Evolutionary conservation across 1,140 invertebrate genomes (phyloP), one percentile per base, ranked within the genome.

Genomic region (Drosophila pallidifrons): DNA sequence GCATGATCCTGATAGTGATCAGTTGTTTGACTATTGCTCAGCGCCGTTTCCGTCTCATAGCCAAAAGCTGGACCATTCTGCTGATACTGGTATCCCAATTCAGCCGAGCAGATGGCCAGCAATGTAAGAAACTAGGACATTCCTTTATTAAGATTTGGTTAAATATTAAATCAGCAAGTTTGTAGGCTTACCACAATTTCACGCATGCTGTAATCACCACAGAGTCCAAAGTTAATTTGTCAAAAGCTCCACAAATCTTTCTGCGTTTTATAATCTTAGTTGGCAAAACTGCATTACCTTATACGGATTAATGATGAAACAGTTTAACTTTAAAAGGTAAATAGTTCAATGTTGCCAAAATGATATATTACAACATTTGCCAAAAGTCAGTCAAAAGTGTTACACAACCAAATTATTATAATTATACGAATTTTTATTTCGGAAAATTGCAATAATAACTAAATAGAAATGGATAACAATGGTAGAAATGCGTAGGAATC

Each of bases 201-300:
- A 20, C 73, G 67, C 83, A 87, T 87, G 80, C 70, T 88, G 75
- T 77, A 78, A 64, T 6, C 83, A 8, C 67, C 3, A 5, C 59
- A 72, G 65, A 72, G 67, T 52, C 47, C 52, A 54, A 67, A 47
- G 55, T 47, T 43, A 63, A 64, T 83, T 75, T 87, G 85, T 67
- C 55, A 1, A 41, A 13, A 30, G 13, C 5, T 54, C n/a, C 49
- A 25, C 13, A 10, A 25, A 38, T 25, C 25, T 2, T 58, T n/a
- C n/a, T 60, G 54, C 77, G 11, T 87, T 87, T 89, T 87, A 87
- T 87, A 87, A 87, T 67, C 47, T 82, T 57, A 6, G 35, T 32
- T 49, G 20, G 45, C 46, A 47, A 25, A 52, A 6, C 15, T 10
- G 0, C 16, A 38, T 1, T 5, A 1, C 72, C 76, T 77, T 77